Base-by-base conservation (phyloP, 2,888 invertebrate species). In the Macrostomum cliftonense region DNA sequence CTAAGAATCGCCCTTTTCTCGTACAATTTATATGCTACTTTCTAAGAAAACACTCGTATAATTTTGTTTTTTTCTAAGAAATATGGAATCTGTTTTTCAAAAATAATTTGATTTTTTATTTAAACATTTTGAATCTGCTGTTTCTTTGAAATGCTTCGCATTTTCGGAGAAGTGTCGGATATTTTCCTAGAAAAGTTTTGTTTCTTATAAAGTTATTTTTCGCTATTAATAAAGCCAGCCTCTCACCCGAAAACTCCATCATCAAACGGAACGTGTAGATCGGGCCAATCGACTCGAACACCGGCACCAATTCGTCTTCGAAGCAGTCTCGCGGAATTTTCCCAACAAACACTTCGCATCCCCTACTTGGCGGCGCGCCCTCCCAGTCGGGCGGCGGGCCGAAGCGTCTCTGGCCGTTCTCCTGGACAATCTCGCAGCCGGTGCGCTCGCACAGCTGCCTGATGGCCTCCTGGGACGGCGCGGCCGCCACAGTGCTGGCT, bases 331-430 rank as follows among this genome's bases (percentile, higher is more conserved):
- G 71, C 0, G 82, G 82, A 0, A 84, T 67, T 58, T 79, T 79
- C 0, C 83, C 83, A 5, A 53, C 46, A 36, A 53, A 53, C 14
- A 53, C 51, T 71, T 84, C 83, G 55, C 77, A 76, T 19, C 82
- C 81, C 61, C 77, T 77, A 0, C 76, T 67, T 0, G 73, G 79
- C 1, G 73, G 64, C 1, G 71, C 65, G 37, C 47, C 48, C 19
- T 39, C 38, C 53, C 53, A 53, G 20, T 53, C 47, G 0, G 79
- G 78, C 0, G 81, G 80, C 13, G 76, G 70, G 2, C 72, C 77
- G 58, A 77, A 80, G 55, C 77, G 77, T 43, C 85, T 69, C 61
- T 85, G 85, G 0, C 84, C 85, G 62, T 85, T 85, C 53, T 77
- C 78, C 64, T 84, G 83, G 0, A 77, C 71, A 45, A 83, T 74